Evolutionary conservation across 64 coral and sea anemone species (phyloP), one percentile per base, ranked within the genome.

Genomic region (Stylophora pistillata): DNA sequence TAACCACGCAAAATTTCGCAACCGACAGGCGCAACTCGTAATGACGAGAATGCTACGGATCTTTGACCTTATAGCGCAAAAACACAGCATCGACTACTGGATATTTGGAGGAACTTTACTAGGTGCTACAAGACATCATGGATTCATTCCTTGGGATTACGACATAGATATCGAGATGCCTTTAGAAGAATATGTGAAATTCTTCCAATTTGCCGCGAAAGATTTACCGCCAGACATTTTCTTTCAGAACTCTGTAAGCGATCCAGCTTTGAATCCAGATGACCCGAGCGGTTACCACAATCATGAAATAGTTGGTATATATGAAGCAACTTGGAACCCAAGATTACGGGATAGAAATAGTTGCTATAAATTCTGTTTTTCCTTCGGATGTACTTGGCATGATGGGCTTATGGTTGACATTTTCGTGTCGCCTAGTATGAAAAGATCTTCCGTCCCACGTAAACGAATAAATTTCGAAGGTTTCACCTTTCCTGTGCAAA

Each of bases 391-490:
- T 27, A 27, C 32, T 29, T 89, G 75, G 75, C 88, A 89, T 20
- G 88, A 89, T 81, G 88, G 88, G 0, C 41, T 89, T 0, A 89
- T 89, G 88, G 56, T 89, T 13, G 88, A 89, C 81, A 89, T 89
- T 9, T 89, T 89, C 55, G 64, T 89, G n/a, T 10, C 41, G 12
- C 59, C 77, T n/a, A 32, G 16, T 21, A 53, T 54, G 4, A 20
- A 17, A 12, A 15, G 33, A 11, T 47, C 37, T 2, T 20, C 56
- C 30, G 79, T 70, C 23, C 88, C 88, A 0, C 32, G 79, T 20
- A 89, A 71, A 52, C 60, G 65, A 15, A 81, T 89, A 60, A 57
- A 53, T 18, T 89, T 89, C 55, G 88, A 89, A 89, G 88, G 88
- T 5, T 81, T 89, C 69, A 23, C 28, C 32, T 89, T 89, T 80